Conservation (phyloP, 2,888 invertebrate species). For the Tipula unca region DNA sequence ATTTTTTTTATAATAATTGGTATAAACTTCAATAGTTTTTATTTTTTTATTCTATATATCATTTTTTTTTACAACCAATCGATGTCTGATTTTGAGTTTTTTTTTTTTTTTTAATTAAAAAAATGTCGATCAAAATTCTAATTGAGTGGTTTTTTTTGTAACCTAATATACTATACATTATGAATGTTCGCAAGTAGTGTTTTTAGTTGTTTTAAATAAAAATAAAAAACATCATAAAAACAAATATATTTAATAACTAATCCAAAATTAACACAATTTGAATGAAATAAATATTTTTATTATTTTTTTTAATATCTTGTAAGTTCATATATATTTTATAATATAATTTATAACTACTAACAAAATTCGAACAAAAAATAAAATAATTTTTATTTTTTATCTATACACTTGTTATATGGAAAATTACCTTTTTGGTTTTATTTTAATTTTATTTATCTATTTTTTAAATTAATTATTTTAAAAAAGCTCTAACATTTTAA, state of each 20-base stretch:
- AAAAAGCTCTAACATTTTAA: too few relatives aligned
- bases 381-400: background rate
- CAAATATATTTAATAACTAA: background rate
- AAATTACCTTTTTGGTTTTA: too few relatives aligned
- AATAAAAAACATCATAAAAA: background rate
- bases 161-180: background rate
- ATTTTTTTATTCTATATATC: background rate
- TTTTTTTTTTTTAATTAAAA: background rate
- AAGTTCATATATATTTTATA: background rate
- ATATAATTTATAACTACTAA: background rate
- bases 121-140: background rate
- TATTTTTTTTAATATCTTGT: background rate
- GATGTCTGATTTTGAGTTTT: background rate
- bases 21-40: background rate
- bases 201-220: background rate
- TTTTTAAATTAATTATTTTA: too few relatives aligned
- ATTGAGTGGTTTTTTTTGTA: background rate
- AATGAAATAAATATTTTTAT: background rate
- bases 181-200: background rate
- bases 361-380: background rate
- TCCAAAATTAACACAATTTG: background rate
- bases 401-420: background rate
- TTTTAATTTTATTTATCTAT: too few relatives aligned
- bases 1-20: background rate
- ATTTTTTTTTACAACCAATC: background rate